Evolutionary conservation across 1,140 invertebrate genomes (phyloP).

Genomic region (Pogonognathellus flavescens): DNA sequence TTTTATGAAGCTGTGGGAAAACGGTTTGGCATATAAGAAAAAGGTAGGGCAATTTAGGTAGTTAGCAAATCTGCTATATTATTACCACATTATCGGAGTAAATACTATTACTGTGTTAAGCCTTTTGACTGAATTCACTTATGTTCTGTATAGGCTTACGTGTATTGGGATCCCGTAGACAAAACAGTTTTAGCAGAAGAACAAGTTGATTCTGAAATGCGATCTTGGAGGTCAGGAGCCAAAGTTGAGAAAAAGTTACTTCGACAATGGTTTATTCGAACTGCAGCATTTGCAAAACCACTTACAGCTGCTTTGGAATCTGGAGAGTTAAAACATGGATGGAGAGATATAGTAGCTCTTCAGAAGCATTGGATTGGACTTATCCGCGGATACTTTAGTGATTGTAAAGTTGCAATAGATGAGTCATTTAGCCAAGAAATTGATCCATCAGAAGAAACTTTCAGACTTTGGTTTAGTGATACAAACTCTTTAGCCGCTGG

Average conservation of each 20-base stretch:
- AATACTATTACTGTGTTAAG: too few relatives aligned
- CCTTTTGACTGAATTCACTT: too few relatives aligned
- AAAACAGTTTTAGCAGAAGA: conserved; percentile 97
- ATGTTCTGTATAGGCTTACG: conserved; percentile 78
- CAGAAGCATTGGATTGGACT: conserved; percentile 97
- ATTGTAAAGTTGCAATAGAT: conserved; percentile 50
- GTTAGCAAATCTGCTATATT: not conserved
- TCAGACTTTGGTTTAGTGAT: conserved; percentile 82
- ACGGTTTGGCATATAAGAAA: conserved; percentile 88
- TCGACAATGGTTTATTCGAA: conserved; percentile 96
- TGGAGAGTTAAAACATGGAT: conserved; percentile 69
- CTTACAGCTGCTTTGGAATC: conserved; percentile 67
- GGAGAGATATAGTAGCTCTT: conserved; percentile 87
- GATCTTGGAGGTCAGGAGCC: conserved; percentile 97
- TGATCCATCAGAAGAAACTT: conserved; percentile 62
- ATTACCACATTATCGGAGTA: too few relatives aligned
- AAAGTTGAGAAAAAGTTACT: conserved; percentile 91
- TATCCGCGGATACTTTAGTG: conserved; percentile 63
- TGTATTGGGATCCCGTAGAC: conserved; percentile 99
- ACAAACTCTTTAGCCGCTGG: conserved; percentile 82
- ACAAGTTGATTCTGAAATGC: conserved; percentile 92
- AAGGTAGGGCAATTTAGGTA: conserved; percentile 74
- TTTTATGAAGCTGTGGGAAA: conserved; percentile 90
- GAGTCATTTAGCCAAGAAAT: not conserved
- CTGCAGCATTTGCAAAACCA: conserved; percentile 89